Evolutionary conservation across 2,113 vertebrate genomes (phyloP).

Genomic region (Prinia subflava): DNA sequence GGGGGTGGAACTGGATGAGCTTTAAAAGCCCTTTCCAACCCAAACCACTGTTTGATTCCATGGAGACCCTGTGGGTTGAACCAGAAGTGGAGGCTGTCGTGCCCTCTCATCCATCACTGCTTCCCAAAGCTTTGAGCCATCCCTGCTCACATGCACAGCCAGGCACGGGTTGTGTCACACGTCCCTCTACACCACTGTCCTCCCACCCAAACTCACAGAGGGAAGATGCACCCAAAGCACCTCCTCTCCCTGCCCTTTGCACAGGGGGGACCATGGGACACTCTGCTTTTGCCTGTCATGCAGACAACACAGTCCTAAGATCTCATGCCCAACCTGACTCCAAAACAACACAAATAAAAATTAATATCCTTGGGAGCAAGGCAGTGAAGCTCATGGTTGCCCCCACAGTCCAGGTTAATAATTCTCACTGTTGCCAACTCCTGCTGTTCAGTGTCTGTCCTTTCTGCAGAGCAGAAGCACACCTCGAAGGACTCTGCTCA

Average conservation of each 20-base stretch:
- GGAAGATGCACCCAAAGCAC: accelerated
- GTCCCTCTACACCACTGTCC: background rate
- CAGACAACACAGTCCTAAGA: background rate
- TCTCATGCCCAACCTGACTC: background rate
- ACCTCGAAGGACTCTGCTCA: background rate
- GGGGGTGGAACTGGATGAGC: accelerated
- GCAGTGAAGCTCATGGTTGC: background rate
- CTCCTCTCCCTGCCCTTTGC: background rate
- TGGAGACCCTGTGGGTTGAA: background rate
- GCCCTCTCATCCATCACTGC: background rate
- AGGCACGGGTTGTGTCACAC: accelerated
- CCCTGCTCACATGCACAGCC: accelerated
- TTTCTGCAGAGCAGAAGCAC: background rate
- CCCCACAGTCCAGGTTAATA: background rate
- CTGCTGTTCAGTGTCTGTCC: background rate
- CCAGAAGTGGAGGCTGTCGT: accelerated
- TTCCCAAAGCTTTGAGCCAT: background rate
- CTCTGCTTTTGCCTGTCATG: no score
- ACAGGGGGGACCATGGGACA: accelerated
- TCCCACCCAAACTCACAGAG: accelerated
- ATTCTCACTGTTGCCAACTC: background rate
- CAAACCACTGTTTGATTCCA: background rate
- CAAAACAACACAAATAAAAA: background rate
- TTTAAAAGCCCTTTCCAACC: background rate
- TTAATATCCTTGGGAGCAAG: background rate